Evolutionary conservation across 1,140 invertebrate genomes (phyloP).

Genomic region (Lethrus apterus): DNA sequence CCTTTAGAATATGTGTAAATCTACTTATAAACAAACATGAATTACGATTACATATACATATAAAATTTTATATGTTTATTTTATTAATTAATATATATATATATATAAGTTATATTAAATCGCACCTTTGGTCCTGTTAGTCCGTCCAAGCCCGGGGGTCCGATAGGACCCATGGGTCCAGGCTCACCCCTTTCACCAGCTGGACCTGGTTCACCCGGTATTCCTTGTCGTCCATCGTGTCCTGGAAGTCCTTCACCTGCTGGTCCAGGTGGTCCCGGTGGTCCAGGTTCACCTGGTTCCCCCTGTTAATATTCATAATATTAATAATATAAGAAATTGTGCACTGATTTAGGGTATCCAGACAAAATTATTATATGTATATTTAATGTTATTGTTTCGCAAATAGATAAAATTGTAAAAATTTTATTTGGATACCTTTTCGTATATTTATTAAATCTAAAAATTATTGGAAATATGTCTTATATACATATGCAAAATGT

Average conservation of each 20-base stretch:
- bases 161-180: conserved; percentile 62
- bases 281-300: conserved; percentile 83
- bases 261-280: conserved; percentile 70
- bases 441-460: no score
- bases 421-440: no score
- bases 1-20: no score
- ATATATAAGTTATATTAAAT: conserved; percentile 1
- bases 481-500: no score
- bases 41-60: not conserved
- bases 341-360: no score
- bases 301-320: conserved; percentile 60
- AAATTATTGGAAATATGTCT: no score
- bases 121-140: conserved; percentile 60
- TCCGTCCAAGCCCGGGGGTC: conserved; percentile 60
- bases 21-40: conserved; percentile 6
- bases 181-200: conserved; percentile 54
- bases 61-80: not conserved
- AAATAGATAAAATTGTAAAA: no score
- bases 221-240: conserved; percentile 70
- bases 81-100: conserved; percentile 1
- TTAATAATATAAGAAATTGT: no score
- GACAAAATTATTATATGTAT: no score
- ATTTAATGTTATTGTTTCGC: no score
- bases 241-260: conserved; percentile 75
- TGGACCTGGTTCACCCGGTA: conserved; percentile 62